Conservation (phyloP, 2,797 vertebrate species). For the Tolypeutes matacus region DNA sequence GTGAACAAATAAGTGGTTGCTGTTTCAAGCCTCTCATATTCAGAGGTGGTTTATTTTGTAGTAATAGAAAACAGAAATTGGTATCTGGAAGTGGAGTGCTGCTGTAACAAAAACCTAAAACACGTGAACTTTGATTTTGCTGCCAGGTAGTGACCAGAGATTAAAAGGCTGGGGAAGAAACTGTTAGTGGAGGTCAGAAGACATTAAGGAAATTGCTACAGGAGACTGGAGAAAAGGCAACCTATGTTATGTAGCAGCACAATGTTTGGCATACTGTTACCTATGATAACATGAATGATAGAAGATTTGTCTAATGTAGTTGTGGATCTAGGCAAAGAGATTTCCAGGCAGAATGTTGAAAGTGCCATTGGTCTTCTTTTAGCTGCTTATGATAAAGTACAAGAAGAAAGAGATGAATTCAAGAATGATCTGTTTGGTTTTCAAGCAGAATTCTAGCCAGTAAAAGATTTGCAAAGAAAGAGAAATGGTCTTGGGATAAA, state of each 20-base stretch:
- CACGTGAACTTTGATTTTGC: neutral
- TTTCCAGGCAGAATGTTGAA: slow-evolving; percentile 13
- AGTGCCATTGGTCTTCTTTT: neutral
- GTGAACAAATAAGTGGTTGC: neutral
- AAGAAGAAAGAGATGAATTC: neutral
- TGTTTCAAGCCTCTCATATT: slow-evolving; percentile 22
- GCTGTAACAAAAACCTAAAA: neutral
- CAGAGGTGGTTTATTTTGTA: neutral
- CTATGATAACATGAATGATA: neutral
- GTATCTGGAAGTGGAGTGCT: neutral
- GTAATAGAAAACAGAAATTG: neutral
- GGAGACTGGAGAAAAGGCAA: neutral
- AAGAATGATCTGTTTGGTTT: slow-evolving; percentile 19
- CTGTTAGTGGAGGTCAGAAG: neutral
- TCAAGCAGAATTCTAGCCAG: neutral
- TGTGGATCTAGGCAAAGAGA: neutral
- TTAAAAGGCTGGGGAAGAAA: neutral
- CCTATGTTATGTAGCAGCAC: neutral
- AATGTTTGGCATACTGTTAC: neutral
- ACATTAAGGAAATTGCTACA: neutral
- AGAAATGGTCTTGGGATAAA: neutral
- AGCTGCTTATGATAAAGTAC: neutral
- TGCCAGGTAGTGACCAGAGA: neutral
- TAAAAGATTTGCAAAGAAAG: neutral
- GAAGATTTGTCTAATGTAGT: neutral